Evolutionary conservation across 2,113 vertebrate species (phyloP), one percentile per base, ranked within the genome.

Genomic region (Phaethornis superciliosus): DNA sequence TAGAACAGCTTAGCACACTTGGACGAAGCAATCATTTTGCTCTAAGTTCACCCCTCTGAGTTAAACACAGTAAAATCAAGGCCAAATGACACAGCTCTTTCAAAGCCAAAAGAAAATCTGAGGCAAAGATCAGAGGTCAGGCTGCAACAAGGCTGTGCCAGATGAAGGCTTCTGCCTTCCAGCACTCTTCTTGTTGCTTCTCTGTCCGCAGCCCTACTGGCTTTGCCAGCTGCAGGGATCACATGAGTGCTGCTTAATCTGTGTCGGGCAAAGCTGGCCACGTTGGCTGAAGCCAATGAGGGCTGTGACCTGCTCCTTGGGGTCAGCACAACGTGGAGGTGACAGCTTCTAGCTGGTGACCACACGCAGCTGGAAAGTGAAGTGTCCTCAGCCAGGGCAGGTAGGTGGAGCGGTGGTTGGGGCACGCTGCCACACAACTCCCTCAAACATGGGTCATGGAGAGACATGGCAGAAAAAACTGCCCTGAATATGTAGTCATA

Each of bases 101-200:
- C 2, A 0, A 89, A 78, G 81, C 70, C 78, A 68, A 32, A 79
- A 55, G 90, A 76, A 82, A 71, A 80, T 82, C 46, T 32, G 67
- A 94, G 74, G 68, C 85, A 91, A 95, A 93, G 93, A 93, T 67
- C 82, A 85, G 68, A 67, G 85, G 76, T 91, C 88, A 93, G 47
- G 42, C 71, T 91, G 75, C 35, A 55, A 15, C 1, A 6, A 56
- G 22, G 35, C 71, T 81, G 30, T 56, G 82, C 76, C 80, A 92
- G 80, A 63, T 51, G 71, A 80, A 91, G 68, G 20, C 33, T 70
- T 37, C 49, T 70, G 33, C 69, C 60, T 37, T 84, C 69, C 81
- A 35, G 77, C 30, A 5, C 26, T 42, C 63, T 55, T 37, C 42
- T 59, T 4, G 40, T 16, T 47, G 33, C 80, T 74, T 51, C 72